Percentiles rank a stretch among this genome's conserved stretches.
Evolutionary conservation across 2,888 invertebrate genomes (phyloP).

Genomic region (Sphaerophoria taeniata): DNA sequence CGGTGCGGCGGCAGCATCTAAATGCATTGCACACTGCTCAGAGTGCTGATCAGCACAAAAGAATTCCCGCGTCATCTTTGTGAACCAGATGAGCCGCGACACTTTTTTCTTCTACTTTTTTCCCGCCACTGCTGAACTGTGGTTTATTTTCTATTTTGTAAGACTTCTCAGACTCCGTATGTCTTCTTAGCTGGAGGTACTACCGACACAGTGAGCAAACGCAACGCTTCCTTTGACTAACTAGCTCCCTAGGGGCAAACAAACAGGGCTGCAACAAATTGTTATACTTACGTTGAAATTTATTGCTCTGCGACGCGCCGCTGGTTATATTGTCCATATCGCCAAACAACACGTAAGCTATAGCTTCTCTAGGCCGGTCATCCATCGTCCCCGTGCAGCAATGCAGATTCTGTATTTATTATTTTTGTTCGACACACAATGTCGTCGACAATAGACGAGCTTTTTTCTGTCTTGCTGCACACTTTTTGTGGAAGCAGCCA

Average conservation of each 20-base stretch:
- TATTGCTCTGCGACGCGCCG: conserved; percentile 59
- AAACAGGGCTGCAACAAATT: conserved; percentile 68
- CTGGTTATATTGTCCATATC: conserved; percentile 17
- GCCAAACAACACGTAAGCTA: background rate
- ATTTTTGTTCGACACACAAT: conserved; percentile 62
- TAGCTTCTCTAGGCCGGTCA: conserved; percentile 28
- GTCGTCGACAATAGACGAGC: conserved; percentile 8
- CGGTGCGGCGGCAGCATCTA: background rate
- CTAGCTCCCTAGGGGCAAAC: conserved; percentile 64
- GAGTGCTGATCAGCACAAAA: conserved; percentile 62
- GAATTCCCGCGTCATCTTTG: conserved; percentile 69
- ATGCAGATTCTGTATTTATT: conserved; percentile 64
- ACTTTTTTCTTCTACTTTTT: conserved; percentile 40
- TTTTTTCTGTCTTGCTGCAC: conserved; percentile 35
- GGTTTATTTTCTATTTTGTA: background rate
- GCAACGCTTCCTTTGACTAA: conserved; percentile 72
- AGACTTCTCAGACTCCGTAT: conserved; percentile 17
- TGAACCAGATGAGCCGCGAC: conserved; percentile 68
- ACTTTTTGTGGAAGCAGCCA: conserved; percentile 41
- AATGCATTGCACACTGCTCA: background rate
- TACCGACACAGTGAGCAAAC: conserved; percentile 38
- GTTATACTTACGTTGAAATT: conserved; percentile 73
- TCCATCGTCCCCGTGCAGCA: conserved; percentile 45
- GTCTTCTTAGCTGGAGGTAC: conserved; percentile 32
- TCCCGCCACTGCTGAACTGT: background rate